These are phyloP conservation scores for Pediacus dermestoides DNA, from an alignment of 2,888 invertebrate species.

Conservation along the genomic window DNA sequence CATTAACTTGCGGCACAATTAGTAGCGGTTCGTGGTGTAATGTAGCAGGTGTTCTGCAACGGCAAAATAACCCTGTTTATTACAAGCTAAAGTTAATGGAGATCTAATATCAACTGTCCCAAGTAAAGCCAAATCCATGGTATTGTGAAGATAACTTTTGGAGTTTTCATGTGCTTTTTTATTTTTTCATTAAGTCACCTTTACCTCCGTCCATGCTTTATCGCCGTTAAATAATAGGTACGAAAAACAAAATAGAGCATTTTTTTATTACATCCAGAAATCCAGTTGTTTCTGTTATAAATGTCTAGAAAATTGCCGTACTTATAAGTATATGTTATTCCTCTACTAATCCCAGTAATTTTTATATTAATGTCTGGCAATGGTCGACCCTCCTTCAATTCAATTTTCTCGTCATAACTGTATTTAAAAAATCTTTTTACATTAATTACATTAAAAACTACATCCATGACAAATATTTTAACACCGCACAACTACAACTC, in stretches of 20 bases:
- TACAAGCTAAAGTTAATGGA: too few relatives aligned
- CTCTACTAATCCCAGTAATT: constrained; percentile 3
- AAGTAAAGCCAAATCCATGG: too few relatives aligned
- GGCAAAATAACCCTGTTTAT: too few relatives aligned
- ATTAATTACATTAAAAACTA: constrained; percentile 1
- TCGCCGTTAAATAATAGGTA: constrained; percentile 13
- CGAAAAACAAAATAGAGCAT: constrained; percentile 10
- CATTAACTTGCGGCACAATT: too few relatives aligned
- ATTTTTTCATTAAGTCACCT: too few relatives aligned
- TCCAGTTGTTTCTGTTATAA: constrained; percentile 11
- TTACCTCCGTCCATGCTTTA: constrained; percentile 13
- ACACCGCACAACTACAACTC: background rate
- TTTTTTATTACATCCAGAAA: constrained; percentile 14
- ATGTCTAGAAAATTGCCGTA: constrained; percentile 4
- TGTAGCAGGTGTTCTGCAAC: too few relatives aligned
- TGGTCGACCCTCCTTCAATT: constrained; percentile 8
- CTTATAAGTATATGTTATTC: constrained; percentile 7
- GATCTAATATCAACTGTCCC: too few relatives aligned
- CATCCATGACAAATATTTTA: constrained; percentile 1
- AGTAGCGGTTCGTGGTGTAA: too few relatives aligned
- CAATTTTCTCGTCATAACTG: constrained; percentile 6
- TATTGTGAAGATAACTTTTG: too few relatives aligned
- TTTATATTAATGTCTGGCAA: constrained; percentile 9
- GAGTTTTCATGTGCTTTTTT: too few relatives aligned
- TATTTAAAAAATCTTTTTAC: constrained; percentile 6